A percentile compares a stretch with the other conserved stretches of the same genome.
Conservation (phyloP, 2,888 invertebrate genomes). For the Eupithecia pulchellata region DNA sequence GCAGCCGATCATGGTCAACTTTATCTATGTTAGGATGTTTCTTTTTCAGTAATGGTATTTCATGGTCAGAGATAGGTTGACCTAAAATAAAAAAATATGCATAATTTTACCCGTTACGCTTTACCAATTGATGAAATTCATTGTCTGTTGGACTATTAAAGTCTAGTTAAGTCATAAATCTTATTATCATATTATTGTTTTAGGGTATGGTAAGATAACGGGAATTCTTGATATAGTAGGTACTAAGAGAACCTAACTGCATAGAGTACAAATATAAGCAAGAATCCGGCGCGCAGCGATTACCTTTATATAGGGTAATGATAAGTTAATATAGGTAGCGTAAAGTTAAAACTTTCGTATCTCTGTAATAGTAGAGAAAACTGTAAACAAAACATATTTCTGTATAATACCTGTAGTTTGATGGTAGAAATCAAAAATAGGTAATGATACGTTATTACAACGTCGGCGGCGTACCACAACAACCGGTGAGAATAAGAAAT, state of each 20-base stretch:
- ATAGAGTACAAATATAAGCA: not conserved
- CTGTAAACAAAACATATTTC: not conserved
- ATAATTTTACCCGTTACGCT: not conserved
- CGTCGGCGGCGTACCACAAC: constrained; percentile 17
- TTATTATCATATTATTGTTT: not conserved
- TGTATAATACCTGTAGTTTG: constrained; percentile 64
- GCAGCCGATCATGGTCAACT: constrained; percentile 62
- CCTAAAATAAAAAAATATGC: constrained; percentile 55
- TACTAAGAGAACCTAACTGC: not conserved
- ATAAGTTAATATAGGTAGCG: not conserved
- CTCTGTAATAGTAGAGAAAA: not conserved
- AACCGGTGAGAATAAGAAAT: constrained; percentile 24
- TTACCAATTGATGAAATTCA: not conserved
- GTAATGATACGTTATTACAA: constrained; percentile 51
- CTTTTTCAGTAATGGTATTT: constrained; percentile 57
- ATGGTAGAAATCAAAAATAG: constrained; percentile 69
- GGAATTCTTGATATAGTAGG: not conserved
- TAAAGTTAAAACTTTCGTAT: not conserved
- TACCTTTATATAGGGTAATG: not conserved
- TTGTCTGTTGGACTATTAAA: not conserved
- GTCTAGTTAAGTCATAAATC: too few relatives aligned
- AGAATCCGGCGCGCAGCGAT: not conserved
- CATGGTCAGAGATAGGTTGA: constrained; percentile 52
- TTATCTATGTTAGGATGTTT: constrained; percentile 70
- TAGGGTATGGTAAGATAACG: not conserved